These are phyloP conservation scores for Drosophila kuntzei DNA, from an alignment of 2,888 invertebrate genomes.

Conservation along the genomic window DNA sequence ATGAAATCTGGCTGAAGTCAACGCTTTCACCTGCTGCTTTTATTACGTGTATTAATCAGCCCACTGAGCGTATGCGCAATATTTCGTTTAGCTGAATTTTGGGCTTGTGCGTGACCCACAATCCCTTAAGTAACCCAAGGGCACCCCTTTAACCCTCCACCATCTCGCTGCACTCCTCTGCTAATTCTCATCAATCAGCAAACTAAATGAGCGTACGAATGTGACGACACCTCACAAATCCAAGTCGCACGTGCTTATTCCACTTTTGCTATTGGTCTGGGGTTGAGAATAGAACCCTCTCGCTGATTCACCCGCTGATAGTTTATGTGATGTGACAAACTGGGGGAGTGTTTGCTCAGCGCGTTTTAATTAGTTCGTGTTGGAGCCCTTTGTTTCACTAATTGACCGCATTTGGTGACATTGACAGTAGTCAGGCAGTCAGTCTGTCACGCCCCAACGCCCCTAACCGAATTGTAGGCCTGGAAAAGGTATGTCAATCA, in stretches of 20 bases:
- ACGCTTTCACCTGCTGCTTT: slow-evolving; percentile 16
- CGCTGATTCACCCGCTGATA: slow-evolving; percentile 9
- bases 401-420: slow-evolving; percentile 66
- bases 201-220: slow-evolving; percentile 60
- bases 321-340: slow-evolving; percentile 10
- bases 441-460: slow-evolving; percentile 11
- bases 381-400: slow-evolving; percentile 67
- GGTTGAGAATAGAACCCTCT: too few relatives aligned
- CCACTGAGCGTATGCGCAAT: slow-evolving; percentile 43
- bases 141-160: not conserved
- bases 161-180: not conserved
- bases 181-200: slow-evolving; percentile 61
- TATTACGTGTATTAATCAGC: slow-evolving; percentile 22
- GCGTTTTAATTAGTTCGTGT: slow-evolving; percentile 72
- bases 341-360: slow-evolving; percentile 56
- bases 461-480: slow-evolving; percentile 1
- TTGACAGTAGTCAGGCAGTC: slow-evolving; percentile 28
- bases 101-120: slow-evolving; percentile 19
- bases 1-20: slow-evolving; percentile 3
- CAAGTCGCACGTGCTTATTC: slow-evolving; percentile 65
- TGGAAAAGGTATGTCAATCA: slow-evolving; percentile 44
- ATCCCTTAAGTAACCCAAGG: not conserved
- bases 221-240: slow-evolving; percentile 65
- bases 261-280: slow-evolving; percentile 26
- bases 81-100: slow-evolving; percentile 36